Evolutionary conservation across 2,113 vertebrate species (phyloP).

Genomic region (Macaca mulatta): DNA sequence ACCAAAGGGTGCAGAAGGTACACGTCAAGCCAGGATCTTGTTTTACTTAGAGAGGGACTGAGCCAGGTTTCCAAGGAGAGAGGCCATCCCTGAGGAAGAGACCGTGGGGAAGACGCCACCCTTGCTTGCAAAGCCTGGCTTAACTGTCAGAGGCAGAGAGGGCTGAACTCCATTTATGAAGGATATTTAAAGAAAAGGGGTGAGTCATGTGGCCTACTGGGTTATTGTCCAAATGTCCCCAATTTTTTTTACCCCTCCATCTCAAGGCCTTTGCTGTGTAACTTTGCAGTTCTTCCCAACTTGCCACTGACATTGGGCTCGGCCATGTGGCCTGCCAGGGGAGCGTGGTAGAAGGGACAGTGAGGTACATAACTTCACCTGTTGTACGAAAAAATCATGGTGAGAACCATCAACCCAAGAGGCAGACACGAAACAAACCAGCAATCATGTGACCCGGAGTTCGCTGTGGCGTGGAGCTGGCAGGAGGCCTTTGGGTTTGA

Average conservation of each 20-base stretch:
- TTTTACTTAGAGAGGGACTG: too few relatives aligned
- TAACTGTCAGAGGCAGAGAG: background rate
- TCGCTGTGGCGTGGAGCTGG: accelerated
- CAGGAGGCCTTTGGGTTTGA: too few relatives aligned
- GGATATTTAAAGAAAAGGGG: background rate
- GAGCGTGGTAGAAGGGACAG: background rate
- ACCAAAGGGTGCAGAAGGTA: accelerated
- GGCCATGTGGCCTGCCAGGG: background rate
- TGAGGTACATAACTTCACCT: accelerated
- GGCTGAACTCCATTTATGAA: too few relatives aligned
- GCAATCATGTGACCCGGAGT: too few relatives aligned
- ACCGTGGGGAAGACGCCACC: accelerated
- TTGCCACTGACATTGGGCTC: background rate
- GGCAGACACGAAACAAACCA: background rate
- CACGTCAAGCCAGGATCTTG: accelerated
- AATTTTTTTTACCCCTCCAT: background rate
- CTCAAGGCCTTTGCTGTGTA: background rate
- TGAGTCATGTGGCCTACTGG: accelerated
- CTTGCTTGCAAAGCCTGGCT: too few relatives aligned
- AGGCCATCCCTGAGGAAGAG: accelerated
- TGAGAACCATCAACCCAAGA: background rate
- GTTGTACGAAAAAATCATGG: background rate
- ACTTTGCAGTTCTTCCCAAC: background rate
- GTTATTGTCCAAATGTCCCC: background rate
- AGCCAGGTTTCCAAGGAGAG: too few relatives aligned